Conservation (phyloP, 2,113 vertebrate genomes). For the Scatophagus argus region DNA sequence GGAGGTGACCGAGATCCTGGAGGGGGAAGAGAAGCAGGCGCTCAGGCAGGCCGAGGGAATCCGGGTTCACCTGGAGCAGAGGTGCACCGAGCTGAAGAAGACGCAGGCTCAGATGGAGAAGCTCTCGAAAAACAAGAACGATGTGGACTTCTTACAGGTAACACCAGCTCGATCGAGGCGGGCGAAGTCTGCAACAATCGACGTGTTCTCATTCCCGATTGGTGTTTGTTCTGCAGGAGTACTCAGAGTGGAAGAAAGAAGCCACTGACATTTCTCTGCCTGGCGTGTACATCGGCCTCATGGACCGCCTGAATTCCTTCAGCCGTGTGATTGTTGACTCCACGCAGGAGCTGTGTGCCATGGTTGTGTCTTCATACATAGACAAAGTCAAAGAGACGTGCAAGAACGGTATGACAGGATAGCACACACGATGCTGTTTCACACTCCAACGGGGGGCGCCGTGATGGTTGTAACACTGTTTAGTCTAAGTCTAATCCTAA, state of each 20-base stretch:
- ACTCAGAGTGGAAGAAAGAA: conserved; percentile 85
- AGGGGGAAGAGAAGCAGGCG: conserved; percentile 83
- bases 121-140: conserved; percentile 80
- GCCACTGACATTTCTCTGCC: conserved; percentile 78
- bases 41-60: conserved; percentile 85
- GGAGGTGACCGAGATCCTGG: conserved; percentile 84
- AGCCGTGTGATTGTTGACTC: conserved; percentile 79
- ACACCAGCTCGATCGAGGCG: background rate
- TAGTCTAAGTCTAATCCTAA: too few species aligned
- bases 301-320: conserved; percentile 82
- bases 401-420: conserved; percentile 80
- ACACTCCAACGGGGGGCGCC: background rate
- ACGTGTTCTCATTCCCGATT: background rate
- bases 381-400: conserved; percentile 84
- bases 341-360: conserved; percentile 79
- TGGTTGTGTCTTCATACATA: conserved; percentile 79
- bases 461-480: too few species aligned
- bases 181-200: background rate
- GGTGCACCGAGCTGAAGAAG: conserved; percentile 81
- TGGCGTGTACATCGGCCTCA: conserved; percentile 83
- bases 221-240: conserved; percentile 77
- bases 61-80: conserved; percentile 84
- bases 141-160: conserved; percentile 88
- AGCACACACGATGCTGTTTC: too few species aligned
- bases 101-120: conserved; percentile 82